phyloP scores from a whole-genome alignment of 92 coral and sea anemone species.

The Isaurus tuberculatus region DNA sequence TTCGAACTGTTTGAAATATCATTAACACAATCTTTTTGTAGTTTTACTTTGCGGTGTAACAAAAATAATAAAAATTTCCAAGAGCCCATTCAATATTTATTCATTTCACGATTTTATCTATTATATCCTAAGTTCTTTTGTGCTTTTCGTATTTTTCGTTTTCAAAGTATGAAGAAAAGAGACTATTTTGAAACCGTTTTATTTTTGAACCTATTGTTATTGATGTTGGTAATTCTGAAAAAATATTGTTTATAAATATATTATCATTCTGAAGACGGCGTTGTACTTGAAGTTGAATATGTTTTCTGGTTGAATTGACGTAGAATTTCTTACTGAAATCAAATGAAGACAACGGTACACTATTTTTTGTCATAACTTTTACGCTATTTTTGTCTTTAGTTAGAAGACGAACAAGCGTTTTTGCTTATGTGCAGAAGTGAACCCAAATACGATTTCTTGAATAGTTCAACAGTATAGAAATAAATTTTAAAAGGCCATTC shows the following conservation, averaged over 20 bases:
- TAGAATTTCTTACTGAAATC: constrained; percentile 38
- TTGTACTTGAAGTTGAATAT: constrained; percentile 38
- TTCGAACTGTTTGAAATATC: neutral
- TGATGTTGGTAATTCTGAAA: neutral
- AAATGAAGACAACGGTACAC: neutral
- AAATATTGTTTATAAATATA: neutral
- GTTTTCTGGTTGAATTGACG: constrained; percentile 36
- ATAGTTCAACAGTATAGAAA: neutral
- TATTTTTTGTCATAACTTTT: neutral
- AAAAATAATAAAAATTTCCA: neutral
- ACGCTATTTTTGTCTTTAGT: neutral
- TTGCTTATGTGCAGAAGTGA: neutral
- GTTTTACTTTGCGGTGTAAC: neutral
- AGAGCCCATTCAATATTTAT: constrained; percentile 28
- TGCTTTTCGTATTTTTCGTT: no score
- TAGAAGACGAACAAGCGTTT: neutral
- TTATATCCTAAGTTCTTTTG: no score
- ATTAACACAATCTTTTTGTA: neutral
- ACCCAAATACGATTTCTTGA: neutral
- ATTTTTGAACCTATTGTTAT: no score
- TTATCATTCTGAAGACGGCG: neutral
- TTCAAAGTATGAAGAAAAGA: no score
- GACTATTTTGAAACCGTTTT: no score
- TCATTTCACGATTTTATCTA: neutral
- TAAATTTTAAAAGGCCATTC: constrained; percentile 25